Percentiles rank a stretch among this genome's conserved stretches.
Conservation (phyloP, 2,888 invertebrate species). For the Eilema caniola region DNA sequence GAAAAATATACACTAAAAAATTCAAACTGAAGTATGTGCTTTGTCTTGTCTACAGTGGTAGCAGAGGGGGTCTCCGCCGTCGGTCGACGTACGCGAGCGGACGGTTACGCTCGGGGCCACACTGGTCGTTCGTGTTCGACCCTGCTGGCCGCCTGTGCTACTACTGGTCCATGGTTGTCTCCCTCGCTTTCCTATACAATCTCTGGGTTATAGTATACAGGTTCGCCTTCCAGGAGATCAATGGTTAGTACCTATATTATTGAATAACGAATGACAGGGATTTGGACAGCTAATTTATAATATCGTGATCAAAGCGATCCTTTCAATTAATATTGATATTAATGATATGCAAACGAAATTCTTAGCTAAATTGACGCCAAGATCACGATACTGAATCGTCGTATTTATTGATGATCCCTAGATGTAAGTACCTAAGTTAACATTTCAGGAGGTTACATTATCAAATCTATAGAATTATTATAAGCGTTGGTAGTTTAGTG, state of each 20-base stretch:
- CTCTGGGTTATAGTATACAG: constrained; percentile 99
- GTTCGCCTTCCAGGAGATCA: constrained; percentile 99
- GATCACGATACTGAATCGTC: too few species aligned
- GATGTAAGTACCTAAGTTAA: background rate
- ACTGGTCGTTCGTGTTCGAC: constrained; percentile 99
- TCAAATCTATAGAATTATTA: too few species aligned
- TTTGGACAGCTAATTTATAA: background rate
- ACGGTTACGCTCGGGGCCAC: constrained; percentile 89
- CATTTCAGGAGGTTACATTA: too few species aligned
- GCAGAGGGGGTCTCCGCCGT: constrained; percentile 83
- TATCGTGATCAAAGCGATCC: background rate
- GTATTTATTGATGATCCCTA: background rate
- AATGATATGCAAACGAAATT: too few species aligned
- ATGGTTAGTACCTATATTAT: constrained; percentile 87
- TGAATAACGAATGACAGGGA: background rate
- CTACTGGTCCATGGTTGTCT: constrained; percentile 99
- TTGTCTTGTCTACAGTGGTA: constrained; percentile 66
- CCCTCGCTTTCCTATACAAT: constrained; percentile 98
- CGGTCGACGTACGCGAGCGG: constrained; percentile 88
- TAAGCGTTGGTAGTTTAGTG: too few species aligned
- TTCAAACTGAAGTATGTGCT: background rate
- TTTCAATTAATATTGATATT: background rate
- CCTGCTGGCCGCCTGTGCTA: constrained; percentile 98
- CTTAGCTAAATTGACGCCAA: too few species aligned
- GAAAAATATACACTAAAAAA: too few species aligned